Percentiles rank a stretch among this genome's conserved stretches.
Evolutionary conservation across 2,113 vertebrate species (phyloP).

Genomic region (Genyomyrus donnyi): DNA sequence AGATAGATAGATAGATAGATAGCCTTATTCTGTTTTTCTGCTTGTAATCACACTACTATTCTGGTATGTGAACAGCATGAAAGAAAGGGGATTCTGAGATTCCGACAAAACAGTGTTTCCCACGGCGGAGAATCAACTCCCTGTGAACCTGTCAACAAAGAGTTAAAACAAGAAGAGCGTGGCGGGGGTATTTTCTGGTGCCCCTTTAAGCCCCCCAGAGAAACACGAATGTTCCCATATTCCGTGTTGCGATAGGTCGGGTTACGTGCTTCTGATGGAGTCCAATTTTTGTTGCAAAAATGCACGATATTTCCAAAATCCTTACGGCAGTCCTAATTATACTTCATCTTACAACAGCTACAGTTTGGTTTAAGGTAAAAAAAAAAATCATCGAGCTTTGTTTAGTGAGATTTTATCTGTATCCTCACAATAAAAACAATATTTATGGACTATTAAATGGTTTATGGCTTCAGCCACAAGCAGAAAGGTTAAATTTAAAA

Average conservation of each 20-base stretch:
- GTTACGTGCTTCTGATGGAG: neutral
- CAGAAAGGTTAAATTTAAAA: neutral
- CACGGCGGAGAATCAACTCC: neutral
- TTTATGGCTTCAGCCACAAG: neutral
- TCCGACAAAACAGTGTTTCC: neutral
- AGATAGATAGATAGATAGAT: neutral
- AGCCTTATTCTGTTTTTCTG: neutral
- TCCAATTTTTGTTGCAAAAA: neutral
- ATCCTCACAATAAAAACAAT: neutral
- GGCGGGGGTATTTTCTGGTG: neutral
- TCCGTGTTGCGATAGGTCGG: neutral
- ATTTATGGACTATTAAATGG: neutral
- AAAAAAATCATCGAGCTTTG: neutral
- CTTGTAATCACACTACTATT: neutral
- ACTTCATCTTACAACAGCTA: neutral
- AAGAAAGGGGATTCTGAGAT: neutral
- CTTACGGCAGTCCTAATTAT: neutral
- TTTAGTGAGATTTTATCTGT: neutral
- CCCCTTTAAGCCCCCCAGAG: neutral
- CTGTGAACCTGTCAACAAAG: conserved; percentile 21
- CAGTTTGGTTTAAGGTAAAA: neutral
- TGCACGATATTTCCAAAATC: neutral
- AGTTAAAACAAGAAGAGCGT: conserved; percentile 32
- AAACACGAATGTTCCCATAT: neutral
- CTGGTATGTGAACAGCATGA: neutral